Evolutionary conservation across 2,797 vertebrate species (phyloP), one percentile per base, ranked within the genome.

Genomic region (Psittacula derbiana): DNA sequence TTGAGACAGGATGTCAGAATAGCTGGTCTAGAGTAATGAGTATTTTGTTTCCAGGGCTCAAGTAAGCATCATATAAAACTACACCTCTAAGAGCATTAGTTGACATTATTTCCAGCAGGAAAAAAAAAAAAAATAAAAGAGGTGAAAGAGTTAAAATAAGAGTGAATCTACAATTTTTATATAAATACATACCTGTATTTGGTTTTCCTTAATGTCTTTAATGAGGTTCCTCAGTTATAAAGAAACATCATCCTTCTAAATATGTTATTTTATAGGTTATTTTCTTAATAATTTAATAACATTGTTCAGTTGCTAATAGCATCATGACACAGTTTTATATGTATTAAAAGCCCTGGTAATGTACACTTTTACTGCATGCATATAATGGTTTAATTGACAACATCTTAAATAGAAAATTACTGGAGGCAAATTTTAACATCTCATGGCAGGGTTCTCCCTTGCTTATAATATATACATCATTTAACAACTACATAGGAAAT

Each of bases 401-500:
- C 8, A 81, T 72, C 36, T 88, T 85, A 86, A 95, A 78, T 33
- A 58, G 52, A 90, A 94, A 94, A 88, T 92, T 88, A 86, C 33
- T 80, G 33, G 41, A 92, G 49, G 53, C n/a, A 92, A 78, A 83
- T 87, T 95, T 81, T 91, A 92, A 88, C 43, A 60, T 67, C 18
- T 79, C 69, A 80, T 50, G 25, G 15, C 38, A 76, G 6, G 3
- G 13, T 70, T 88, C 86, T 89, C 47, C 80, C 5, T 43, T 90
- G 40, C 28, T 80, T 74, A 27, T 79, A 46, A 41, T 74, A 23
- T 40, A 81, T 80, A 27, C 57, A 90, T 74, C 50, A 81, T 71
- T 92, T 94, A 85, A 87, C 33, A 75, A 84, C 12, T 52, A 24
- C 38, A 74, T 61, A 41, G 79, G 72, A 95, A 90, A 60, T 80